A percentile compares a stretch with the other conserved stretches of the same genome.
These are phyloP conservation scores for Xyliphius kryptos DNA, from an alignment of 2,113 vertebrate species.

Conservation along the genomic window DNA sequence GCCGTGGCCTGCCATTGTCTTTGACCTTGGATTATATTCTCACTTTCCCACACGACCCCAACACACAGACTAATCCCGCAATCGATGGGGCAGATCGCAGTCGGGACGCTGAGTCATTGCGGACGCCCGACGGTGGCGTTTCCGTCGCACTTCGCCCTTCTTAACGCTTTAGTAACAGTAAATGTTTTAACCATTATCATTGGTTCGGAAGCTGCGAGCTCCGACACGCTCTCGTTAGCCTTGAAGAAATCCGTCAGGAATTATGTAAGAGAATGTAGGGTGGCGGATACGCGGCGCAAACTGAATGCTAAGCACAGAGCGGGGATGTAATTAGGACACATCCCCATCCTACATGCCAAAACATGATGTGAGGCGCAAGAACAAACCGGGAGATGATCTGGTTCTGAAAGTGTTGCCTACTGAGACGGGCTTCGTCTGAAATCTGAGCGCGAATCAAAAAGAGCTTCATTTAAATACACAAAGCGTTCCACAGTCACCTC, in stretches of 20 bases:
- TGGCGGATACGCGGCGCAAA: constrained; percentile 9
- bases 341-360: constrained; percentile 11
- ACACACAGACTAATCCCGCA: neutral
- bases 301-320: constrained; percentile 18
- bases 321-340: constrained; percentile 31
- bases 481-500: no score
- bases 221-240: constrained; percentile 16
- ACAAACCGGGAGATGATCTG: no score
- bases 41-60: no score
- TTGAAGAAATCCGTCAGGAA: constrained; percentile 24
- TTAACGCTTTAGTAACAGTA: no score
- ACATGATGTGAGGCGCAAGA: no score
- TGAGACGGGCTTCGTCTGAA: no score
- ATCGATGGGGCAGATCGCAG: no score
- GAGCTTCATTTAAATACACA: no score
- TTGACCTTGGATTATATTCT: no score
- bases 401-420: no score
- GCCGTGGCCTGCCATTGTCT: no score
- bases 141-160: neutral
- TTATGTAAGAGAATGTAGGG: constrained; percentile 16
- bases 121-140: neutral
- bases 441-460: no score
- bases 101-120: constrained; percentile 9
- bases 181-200: neutral
- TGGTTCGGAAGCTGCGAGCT: constrained; percentile 1